Evolutionary conservation across 1,140 invertebrate genomes (phyloP).

Genomic region (Caenorhabditis elegans): WBcel235 BX284604.4:8899001-8899500

Average conservation of each 20-base stretch:
- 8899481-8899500: conserved; percentile 88
- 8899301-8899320: neutral
- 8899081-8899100: no score
- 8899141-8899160: neutral
- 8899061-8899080: no score
- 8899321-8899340: neutral
- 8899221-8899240: neutral
- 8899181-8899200: neutral
- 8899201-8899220: neutral
- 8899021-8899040: conserved; percentile 5
- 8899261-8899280: neutral
- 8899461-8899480: conserved; percentile 89
- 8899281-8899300: neutral
- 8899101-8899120: no score
- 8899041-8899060: neutral
- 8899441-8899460: conserved; percentile 95
- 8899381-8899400: conserved; percentile 92
- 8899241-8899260: neutral
- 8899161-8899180: neutral
- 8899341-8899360: conserved; percentile 1
- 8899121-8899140: neutral
- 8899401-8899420: conserved; percentile 87
- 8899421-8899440: conserved; percentile 82
- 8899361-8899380: conserved; percentile 81
- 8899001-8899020: conserved; percentile 2